Conservation (phyloP, 2,797 vertebrate species). For the Eremophila alpestris region DNA sequence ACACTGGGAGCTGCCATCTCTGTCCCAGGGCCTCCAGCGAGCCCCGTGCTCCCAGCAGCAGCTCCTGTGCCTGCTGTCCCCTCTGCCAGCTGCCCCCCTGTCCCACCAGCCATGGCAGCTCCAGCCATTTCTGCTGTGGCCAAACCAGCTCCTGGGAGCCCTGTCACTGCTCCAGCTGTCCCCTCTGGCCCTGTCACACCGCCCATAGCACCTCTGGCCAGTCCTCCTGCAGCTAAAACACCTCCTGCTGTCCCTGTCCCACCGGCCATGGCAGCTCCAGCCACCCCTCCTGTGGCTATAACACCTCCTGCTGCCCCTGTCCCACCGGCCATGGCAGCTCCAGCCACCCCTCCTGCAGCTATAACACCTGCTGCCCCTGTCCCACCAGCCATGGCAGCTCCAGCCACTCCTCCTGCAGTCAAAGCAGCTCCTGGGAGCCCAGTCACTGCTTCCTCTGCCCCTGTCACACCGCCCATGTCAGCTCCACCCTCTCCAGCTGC, state of each 20-base stretch:
- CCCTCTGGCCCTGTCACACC: not conserved
- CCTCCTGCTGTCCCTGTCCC: not conserved
- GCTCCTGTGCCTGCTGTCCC: not conserved
- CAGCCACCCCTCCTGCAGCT: not conserved
- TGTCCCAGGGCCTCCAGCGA: not conserved
- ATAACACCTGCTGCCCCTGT: not conserved
- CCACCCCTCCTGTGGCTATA: not conserved
- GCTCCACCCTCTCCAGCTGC: not conserved
- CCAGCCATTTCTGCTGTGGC: not conserved
- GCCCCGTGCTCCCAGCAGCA: not conserved
- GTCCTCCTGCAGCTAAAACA: not conserved
- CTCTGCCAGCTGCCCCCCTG: not conserved
- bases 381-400: not conserved
- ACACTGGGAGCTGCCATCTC: fast-evolving
- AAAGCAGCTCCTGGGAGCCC: not conserved
- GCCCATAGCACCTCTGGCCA: fast-evolving
- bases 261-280: conserved; percentile 3
- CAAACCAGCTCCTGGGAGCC: not conserved
- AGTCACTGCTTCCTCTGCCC: not conserved
- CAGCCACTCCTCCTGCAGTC: not conserved
- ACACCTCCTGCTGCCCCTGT: not conserved
- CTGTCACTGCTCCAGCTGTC: not conserved
- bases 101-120: not conserved
- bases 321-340: not conserved
- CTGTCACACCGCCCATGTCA: not conserved